Evolutionary conservation across 2,888 invertebrate genomes (phyloP), one percentile per base, ranked within the genome.

Genomic region (Pristionchus entomophagus): DNA sequence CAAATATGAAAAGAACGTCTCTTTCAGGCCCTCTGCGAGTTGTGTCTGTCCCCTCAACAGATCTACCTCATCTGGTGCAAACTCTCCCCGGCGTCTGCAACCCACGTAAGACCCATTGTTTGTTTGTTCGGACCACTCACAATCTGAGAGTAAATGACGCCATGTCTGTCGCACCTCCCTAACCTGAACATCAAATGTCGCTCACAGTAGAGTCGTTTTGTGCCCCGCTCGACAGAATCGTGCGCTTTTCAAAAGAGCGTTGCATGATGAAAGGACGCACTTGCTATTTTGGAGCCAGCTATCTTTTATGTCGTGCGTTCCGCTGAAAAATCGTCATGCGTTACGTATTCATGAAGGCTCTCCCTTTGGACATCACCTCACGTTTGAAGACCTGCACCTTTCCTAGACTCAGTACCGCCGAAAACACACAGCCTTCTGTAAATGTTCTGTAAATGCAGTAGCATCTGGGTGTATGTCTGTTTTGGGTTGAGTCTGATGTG

Each of bases 1-100:
- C n/a, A n/a, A n/a, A n/a, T n/a, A n/a, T n/a, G n/a, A n/a, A n/a
- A n/a, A n/a, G n/a, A n/a, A n/a, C n/a, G n/a, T n/a, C n/a, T 56
- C 41, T 35, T 45, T 41, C 73, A 82, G 49, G 62, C 85, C 1
- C 84, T 91, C 0, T 69, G 87, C 6, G 73, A 86, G 5, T 73
- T 90, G n/a, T 81, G 86, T 12, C 84, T 91, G 8, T 86, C 86
- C 62, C 89, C 90, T 12, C 88, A 88, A n/a, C 91, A 91, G 86
- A 89, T 91, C 78, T 91, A 90, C 82, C 89, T 91, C 51, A 90
- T 91, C 29, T 91, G 91, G 91, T 90, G 91, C 86, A 89, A 90
- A 35, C 91, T 91, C 81, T 86, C 88, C 8, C 82, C 85, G 0
- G 87, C 87, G 0, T 87, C 88, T 38, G 84, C 89, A 22, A n/a